A percentile compares a stretch with the other conserved stretches of the same genome.
These are phyloP conservation scores for Pontoporia blainvillei DNA, from an alignment of 2,113 vertebrate species.

Conservation along the genomic window DNA sequence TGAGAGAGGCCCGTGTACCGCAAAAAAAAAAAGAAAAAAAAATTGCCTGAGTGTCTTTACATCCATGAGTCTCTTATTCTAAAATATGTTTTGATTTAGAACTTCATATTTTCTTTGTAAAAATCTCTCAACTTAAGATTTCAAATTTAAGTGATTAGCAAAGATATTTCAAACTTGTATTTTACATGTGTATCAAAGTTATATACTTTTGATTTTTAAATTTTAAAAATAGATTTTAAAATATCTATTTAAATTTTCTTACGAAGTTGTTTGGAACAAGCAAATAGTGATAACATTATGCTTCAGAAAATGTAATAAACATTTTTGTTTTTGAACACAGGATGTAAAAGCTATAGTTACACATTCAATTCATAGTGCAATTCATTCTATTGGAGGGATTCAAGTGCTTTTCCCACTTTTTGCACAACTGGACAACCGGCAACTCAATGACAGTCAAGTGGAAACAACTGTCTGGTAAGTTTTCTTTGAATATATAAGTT, in stretches of 20 bases:
- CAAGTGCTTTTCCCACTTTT: constrained; percentile 98
- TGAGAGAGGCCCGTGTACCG: too few species aligned
- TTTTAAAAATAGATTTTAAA: neutral
- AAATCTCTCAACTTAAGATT: neutral
- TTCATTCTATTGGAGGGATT: constrained; percentile 97
- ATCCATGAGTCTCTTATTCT: neutral
- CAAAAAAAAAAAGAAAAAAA: too few species aligned
- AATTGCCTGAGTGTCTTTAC: neutral
- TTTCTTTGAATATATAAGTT: constrained; percentile 1
- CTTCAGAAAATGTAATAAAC: neutral
- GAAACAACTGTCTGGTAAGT: constrained; percentile 94
- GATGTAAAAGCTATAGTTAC: constrained; percentile 97
- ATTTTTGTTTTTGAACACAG: constrained; percentile 78
- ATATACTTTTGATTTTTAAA: neutral
- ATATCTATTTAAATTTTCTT: neutral
- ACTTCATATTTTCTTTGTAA: neutral
- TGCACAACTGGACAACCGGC: constrained; percentile 93
- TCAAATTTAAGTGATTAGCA: neutral
- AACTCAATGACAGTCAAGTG: constrained; percentile 90
- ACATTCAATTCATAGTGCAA: constrained; percentile 96
- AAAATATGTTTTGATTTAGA: neutral
- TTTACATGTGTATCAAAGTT: neutral
- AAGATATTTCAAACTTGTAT: neutral
- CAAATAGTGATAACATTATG: neutral
- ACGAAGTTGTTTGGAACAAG: neutral